Conservation (phyloP, 1,140 invertebrate species). For the Dufourea novaeangliae region DNA sequence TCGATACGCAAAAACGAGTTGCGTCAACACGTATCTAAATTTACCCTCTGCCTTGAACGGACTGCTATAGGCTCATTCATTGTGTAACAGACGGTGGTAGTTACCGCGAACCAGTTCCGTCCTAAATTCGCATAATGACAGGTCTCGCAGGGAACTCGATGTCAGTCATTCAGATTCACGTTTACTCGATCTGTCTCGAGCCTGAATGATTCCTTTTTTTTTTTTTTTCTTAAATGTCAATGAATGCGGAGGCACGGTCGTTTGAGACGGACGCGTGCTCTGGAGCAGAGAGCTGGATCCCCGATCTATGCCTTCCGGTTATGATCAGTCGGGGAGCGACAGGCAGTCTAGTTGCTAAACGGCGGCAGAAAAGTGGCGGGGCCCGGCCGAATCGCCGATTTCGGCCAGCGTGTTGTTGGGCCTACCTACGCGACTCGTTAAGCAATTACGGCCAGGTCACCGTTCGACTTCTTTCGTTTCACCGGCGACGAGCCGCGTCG, state of each 20-base stretch:
- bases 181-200: neutral
- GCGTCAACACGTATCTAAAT: slow-evolving; percentile 8
- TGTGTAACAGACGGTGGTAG: neutral
- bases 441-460: neutral
- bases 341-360: slow-evolving; percentile 25
- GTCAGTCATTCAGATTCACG: slow-evolving; percentile 29
- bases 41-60: neutral
- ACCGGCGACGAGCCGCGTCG: neutral
- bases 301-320: neutral
- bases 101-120: slow-evolving; percentile 29
- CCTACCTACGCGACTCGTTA: slow-evolving; percentile 34
- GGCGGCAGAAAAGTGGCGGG: neutral
- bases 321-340: slow-evolving; percentile 14
- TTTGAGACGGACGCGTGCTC: neutral
- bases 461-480: slow-evolving; percentile 1
- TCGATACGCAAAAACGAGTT: neutral
- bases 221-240: slow-evolving; percentile 29
- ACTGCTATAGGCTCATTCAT: slow-evolving; percentile 3
- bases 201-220: slow-evolving; percentile 17
- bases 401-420: neutral
- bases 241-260: slow-evolving; percentile 1
- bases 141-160: neutral
- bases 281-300: neutral
- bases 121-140: slow-evolving; percentile 19
- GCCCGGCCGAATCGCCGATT: neutral